Base-by-base conservation (phyloP, 2,888 invertebrate species). In the Aethes cnicana region DNA sequence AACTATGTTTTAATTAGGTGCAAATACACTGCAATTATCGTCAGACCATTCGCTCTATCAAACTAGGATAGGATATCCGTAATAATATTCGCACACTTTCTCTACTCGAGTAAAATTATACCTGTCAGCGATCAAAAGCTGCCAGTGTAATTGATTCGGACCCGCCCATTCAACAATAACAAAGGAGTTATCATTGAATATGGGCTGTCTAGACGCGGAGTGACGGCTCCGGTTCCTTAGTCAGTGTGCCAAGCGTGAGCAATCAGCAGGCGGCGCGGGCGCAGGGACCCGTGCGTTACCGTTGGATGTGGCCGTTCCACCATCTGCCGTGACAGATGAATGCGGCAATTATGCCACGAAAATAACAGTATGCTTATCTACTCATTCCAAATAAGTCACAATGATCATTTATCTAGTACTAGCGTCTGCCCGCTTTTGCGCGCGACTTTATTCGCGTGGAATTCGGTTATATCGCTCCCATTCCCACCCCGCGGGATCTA, bases 211-310 rank as follows among this genome's bases (percentile, higher is more conserved):
- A 65, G 69, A 66, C 66, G 59, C 53, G 59, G 61, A 66, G 66
- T 67, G 74, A 75, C 81, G 64, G 68, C 71, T 65, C 72, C 74
- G 68, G 59, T 65, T 64, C 68, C 68, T 59, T 75, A 80, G 79
- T 79, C 74, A 81, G 79, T 80, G 63, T 77, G 81, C 71, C 77
- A 71, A 66, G 68, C 77, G 74, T 76, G 74, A 73, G 76, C 68
- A 70, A 72, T 75, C 72, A 68, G 63, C 28, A 28, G 9, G 21
- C 37, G 35, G 37, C 23, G 16, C 64, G 58, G 62, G 63, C 65
- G 66, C 64, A 65, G 58, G 65, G 37, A 47, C 65, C 58, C 57
- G 64, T 61, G 61, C 57, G 59, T 65, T 52, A 68, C 72, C 68
- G 69, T 68, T 71, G 49, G 54, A 62, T 59, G 53, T 32, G 54